Evolutionary conservation across 2,888 invertebrate genomes (phyloP), one percentile per base, ranked within the genome.

Genomic region (Drosophila neoperkinsi): DNA sequence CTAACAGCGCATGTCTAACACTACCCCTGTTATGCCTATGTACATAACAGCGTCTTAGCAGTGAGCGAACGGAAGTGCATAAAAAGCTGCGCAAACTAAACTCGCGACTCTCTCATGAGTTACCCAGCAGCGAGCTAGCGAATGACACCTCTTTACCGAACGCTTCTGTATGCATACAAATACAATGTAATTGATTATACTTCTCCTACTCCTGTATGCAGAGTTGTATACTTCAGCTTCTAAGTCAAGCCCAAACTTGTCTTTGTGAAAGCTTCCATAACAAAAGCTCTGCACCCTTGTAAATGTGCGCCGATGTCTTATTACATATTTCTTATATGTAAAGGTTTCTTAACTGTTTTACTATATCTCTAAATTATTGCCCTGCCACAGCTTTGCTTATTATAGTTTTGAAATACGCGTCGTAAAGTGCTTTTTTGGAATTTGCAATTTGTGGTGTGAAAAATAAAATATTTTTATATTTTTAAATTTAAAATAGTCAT

Each of bases 21-120:
- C 30, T 31, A 30, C 28, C 57, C 30, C 74, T 78, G 79, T 77
- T 77, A 62, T 28, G 4, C 4, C 18, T 33, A 31, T 28, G 25
- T 33, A 16, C 33, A 16, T 38, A 74, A 76, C 57, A 77, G 52
- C 49, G 7, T 5, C 21, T 34, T 51, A 41, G 41, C 73, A 75
- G 53, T 25, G 21, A 25, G 59, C 25, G n/a, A 49, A 49, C 49
- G 2, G n/a, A 5, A 34, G 7, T 34, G 58, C 57, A 57, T n/a
- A 25, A 25, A 46, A 25, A 46, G 30, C 5, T 34, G 34, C 34
- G 34, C 11, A 31, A 34, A 34, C 16, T 34, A 34, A 34, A 34
- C 34, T 16, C 5, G 34, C 34, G n/a, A 43, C 46, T 36, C 25
- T 34, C 34, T 36, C 28, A 28, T 16, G 16, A 46, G 46, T 46